phyloP scores from a whole-genome alignment of 2,888 invertebrate species.

The Vanessa cardui region DNA sequence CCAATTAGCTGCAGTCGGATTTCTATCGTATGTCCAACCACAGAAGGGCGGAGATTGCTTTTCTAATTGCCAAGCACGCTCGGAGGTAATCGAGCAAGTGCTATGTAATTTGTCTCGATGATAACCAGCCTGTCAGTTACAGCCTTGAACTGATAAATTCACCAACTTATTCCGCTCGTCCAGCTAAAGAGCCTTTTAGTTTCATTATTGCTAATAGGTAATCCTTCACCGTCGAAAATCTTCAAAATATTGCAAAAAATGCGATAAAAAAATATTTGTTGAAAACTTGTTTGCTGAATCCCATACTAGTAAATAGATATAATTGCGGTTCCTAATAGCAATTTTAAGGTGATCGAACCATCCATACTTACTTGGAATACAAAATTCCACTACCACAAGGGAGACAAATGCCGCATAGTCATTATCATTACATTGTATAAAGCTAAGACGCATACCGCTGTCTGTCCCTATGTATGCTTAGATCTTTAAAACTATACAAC shows the following conservation, averaged over 20 bases:
- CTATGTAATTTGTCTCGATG: conserved; percentile 51
- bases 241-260: background rate
- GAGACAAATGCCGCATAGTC: too few relatives aligned
- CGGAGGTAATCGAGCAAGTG: conserved; percentile 33
- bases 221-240: background rate
- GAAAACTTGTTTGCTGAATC: too few relatives aligned
- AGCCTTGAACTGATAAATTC: conserved; percentile 21
- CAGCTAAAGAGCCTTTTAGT: conserved; percentile 9
- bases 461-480: too few relatives aligned
- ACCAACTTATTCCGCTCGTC: conserved; percentile 20
- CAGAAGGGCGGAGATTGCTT: conserved; percentile 61
- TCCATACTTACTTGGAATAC: too few relatives aligned
- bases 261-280: too few relatives aligned
- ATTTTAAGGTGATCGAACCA: too few relatives aligned
- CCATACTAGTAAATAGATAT: too few relatives aligned
- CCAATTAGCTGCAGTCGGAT: conserved; percentile 58
- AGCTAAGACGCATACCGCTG: too few relatives aligned
- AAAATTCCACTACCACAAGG: too few relatives aligned
- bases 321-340: too few relatives aligned
- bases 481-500: too few relatives aligned
- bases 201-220: conserved; percentile 2
- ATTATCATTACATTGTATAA: too few relatives aligned
- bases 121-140: conserved; percentile 46
- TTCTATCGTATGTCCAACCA: conserved; percentile 49
- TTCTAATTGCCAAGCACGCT: conserved; percentile 52